A percentile compares a stretch with the other conserved stretches of the same genome.
Evolutionary conservation across 64 coral and sea anemone species (phyloP).

Genomic region (Pocillopora verrucosa): DNA sequence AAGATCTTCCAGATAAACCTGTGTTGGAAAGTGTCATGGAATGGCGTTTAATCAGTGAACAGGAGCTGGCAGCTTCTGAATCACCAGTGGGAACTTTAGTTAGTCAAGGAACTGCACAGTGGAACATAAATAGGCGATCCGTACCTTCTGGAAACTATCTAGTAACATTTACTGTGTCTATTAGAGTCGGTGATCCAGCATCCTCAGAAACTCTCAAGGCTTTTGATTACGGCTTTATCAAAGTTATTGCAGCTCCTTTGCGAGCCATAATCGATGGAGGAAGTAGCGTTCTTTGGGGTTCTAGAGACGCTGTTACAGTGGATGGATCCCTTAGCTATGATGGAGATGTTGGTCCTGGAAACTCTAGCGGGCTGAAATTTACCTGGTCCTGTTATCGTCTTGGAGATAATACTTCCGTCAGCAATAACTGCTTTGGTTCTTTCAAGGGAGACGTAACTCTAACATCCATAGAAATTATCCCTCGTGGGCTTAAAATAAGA

Average conservation of each 20-base stretch:
- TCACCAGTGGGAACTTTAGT: background rate
- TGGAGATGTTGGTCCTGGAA: slow-evolving; percentile 30
- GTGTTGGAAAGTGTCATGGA: background rate
- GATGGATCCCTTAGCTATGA: slow-evolving; percentile 20
- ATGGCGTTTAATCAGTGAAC: slow-evolving; percentile 19
- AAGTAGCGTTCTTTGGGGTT: slow-evolving; percentile 35
- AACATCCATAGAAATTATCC: background rate
- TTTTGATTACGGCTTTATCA: slow-evolving; percentile 27
- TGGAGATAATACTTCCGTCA: background rate
- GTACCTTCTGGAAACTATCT: background rate
- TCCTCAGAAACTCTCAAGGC: background rate
- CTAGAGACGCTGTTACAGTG: background rate
- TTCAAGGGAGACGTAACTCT: background rate
- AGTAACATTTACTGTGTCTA: background rate
- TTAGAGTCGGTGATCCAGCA: background rate
- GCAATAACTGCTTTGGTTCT: slow-evolving; percentile 6
- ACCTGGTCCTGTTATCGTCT: slow-evolving; percentile 2
- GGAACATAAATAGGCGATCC: slow-evolving; percentile 21
- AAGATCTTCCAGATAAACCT: background rate
- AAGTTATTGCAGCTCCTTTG: slow-evolving; percentile 11
- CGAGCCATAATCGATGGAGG: slow-evolving; percentile 17
- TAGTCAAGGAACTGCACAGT: slow-evolving; percentile 18
- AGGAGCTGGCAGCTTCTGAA: background rate
- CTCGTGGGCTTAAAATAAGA: background rate
- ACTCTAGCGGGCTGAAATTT: background rate